These are phyloP conservation scores for Clepsis dumicolana DNA, from an alignment of 2,888 invertebrate genomes.

Conservation along the genomic window DNA sequence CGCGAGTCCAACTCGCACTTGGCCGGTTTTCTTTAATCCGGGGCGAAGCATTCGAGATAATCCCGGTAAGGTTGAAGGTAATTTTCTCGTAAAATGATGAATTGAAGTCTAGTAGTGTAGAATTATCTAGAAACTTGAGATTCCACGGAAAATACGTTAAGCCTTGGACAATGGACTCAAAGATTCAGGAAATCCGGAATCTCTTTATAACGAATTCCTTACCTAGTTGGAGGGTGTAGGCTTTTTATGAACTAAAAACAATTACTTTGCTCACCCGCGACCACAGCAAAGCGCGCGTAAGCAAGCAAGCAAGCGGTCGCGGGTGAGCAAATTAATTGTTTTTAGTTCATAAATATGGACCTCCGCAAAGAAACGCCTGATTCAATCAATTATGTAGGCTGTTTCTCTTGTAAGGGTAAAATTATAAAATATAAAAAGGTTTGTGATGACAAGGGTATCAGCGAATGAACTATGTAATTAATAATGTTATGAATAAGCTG, in stretches of 20 bases:
- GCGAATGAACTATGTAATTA: not conserved
- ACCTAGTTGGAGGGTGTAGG: conserved; percentile 15
- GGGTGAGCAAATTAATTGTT: too few relatives aligned
- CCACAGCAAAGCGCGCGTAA: too few relatives aligned
- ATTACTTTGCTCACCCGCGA: too few relatives aligned
- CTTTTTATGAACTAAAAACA: too few relatives aligned
- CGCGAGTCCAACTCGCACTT: too few relatives aligned
- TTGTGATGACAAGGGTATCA: not conserved
- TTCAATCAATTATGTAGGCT: too few relatives aligned
- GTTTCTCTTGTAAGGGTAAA: not conserved
- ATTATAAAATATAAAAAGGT: conserved; percentile 5
- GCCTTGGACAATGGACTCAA: conserved; percentile 1
- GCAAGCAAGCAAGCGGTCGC: too few relatives aligned
- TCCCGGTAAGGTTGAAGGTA: not conserved
- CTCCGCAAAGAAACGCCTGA: too few relatives aligned
- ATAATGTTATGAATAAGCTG: not conserved
- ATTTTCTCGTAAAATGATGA: not conserved
- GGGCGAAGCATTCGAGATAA: too few relatives aligned
- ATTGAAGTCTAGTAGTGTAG: conserved; percentile 5
- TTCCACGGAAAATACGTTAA: conserved; percentile 8
- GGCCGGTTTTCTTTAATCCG: too few relatives aligned
- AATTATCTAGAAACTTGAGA: conserved; percentile 7
- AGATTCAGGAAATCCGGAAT: conserved; percentile 3
- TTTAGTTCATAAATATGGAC: too few relatives aligned
- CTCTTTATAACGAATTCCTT: conserved; percentile 14